Evolutionary conservation across 2,113 vertebrate species (phyloP), one percentile per base, ranked within the genome.

Genomic region (Odobenus rosmarus): DNA sequence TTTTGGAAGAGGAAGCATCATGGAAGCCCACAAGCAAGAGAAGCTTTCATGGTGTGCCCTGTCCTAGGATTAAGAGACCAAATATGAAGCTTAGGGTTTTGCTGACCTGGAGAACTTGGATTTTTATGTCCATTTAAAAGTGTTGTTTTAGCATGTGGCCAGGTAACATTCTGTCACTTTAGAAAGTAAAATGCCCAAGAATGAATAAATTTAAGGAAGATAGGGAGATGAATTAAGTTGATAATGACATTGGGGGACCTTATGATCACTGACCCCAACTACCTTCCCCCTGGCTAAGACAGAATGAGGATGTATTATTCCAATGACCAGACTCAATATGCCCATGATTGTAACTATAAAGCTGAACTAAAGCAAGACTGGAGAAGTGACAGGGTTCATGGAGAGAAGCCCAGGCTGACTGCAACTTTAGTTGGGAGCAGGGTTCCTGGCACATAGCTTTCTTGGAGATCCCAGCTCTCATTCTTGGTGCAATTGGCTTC

Each of bases 401-500:
- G 72, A 97, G 79, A 95, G 61, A 89, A 53, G 21, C 53, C 59
- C 46, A 97, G 61, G 80, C 61, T 76, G 69, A 79, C 80, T 51
- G 7, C 57, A 93, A n/a, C 49, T 96, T 53, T 36, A 84, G 28
- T 24, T 88, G 80, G 62, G 71, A 84, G 80, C 76, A 77, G 1
- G 28, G 46, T 91, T 72, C 90, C 55, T 90, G 55, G 0, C 13
- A 71, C 71, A 87, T 5, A 93, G 61, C 64, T 94, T 94, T 98
- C 82, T 55, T 94, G 51, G 64, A 90, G 88, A 93, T 71, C 28
- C 74, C 93, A 93, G 36, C 36, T 76, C 62, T 96, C 90, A 55
- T 74, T 97, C 90, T 67, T 69, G 92, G 96, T 90, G 89, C 96
- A 97, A 72, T 18, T 93, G 96, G 84, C 90, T 95, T 94, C 92